Base-by-base conservation (phyloP, 2,797 vertebrate genomes). In the Urocyon cinereoargenteus region DNA sequence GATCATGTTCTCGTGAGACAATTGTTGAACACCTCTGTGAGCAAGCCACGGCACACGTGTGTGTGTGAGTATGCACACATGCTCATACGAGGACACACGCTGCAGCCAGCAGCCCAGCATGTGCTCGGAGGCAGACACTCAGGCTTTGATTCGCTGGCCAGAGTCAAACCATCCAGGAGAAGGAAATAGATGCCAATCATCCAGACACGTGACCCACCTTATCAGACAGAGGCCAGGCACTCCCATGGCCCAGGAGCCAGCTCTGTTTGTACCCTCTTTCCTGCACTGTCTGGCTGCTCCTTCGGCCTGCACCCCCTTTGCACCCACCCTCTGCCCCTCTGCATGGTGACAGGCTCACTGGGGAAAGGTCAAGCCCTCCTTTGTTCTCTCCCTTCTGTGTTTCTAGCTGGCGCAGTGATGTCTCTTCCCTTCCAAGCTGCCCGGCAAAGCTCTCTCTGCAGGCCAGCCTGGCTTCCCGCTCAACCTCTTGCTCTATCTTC, bases 401-500 rank as follows among this genome's bases (percentile, higher is more conserved):
- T 40, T 55, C 77, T 53, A 36, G 26, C 53, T 77, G 12, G 4
- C 16, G 36, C 49, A 4, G 4, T 3, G 4, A 59, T 15, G 14
- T 55, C 22, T 66, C 73, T 31, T 45, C n/a, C 10, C 51, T 0
- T 0, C 28, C 75, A 28, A 28, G 73, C 6, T 0, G 3, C 40
- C 21, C 49, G 14, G 36, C 18, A 31, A n/a, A 22, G 24, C 82
- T 91, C 55, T 53, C 26, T 34, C 84, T 51, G 28, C 57, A 34
- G 24, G 13, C 18, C 51, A 36, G 79, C 12, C 73, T 26, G 62
- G 91, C 66, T 61, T 26, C 57, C 31, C 11, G 8, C 28, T 49
- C 34, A 51, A 2, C 31, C 1, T 3, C 11, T 0, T 0, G 0
- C 19, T 36, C 51, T 2, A 0, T 5, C 21, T 49, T 55, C 49